Evolutionary conservation across 2,113 vertebrate species (phyloP).

Genomic region (Malurus melanocephalus): DNA sequence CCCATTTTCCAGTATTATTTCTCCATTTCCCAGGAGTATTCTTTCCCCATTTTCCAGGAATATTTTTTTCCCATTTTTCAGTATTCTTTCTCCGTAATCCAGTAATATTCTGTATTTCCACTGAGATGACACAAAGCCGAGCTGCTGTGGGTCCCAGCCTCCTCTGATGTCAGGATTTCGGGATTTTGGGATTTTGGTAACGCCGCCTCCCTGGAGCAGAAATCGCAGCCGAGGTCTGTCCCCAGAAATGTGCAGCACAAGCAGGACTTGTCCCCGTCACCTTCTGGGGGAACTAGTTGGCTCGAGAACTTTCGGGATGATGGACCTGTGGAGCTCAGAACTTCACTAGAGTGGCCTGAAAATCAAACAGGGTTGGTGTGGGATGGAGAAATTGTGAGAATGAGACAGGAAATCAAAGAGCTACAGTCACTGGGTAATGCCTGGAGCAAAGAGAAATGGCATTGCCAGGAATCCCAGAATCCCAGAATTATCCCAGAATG

Average conservation of each 20-base stretch:
- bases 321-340: background rate
- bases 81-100: too few species aligned
- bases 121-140: background rate
- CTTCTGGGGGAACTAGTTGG: background rate
- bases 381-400: background rate
- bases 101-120: background rate
- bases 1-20: background rate
- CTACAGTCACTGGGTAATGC: background rate
- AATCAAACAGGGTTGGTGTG: background rate
- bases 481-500: accelerated
- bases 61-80: background rate
- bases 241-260: background rate
- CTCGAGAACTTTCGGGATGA: background rate
- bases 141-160: background rate
- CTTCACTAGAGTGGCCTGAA: background rate
- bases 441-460: background rate
- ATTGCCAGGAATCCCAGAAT: background rate
- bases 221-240: too few species aligned
- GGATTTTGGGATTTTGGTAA: too few species aligned
- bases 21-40: background rate
- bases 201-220: too few species aligned
- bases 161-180: too few species aligned
- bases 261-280: background rate
- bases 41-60: too few species aligned
- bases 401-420: background rate